A percentile compares a stretch with the other conserved stretches of the same genome.
These are phyloP conservation scores for Clarias pachynema DNA, from an alignment of 2,797 vertebrate genomes.

Conservation along the genomic window DNA sequence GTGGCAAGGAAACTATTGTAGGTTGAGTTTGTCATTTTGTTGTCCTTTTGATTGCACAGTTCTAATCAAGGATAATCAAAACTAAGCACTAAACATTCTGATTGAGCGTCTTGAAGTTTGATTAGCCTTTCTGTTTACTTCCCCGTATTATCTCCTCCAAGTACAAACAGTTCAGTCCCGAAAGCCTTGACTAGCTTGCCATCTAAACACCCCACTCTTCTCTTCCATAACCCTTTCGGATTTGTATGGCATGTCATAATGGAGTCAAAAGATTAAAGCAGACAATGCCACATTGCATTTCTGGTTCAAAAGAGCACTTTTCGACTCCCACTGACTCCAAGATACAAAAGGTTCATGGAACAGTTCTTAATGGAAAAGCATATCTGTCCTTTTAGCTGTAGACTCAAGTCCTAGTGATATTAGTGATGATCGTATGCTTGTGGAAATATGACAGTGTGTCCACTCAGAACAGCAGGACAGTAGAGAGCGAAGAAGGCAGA, in stretches of 20 bases:
- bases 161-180: slow-evolving; percentile 19
- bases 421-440: slow-evolving; percentile 53
- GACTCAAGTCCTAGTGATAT: slow-evolving; percentile 54
- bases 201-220: slow-evolving; percentile 27
- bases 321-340: slow-evolving; percentile 63
- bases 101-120: slow-evolving; percentile 29
- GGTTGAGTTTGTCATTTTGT: slow-evolving; percentile 25
- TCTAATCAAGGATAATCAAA: slow-evolving; percentile 45
- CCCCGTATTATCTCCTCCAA: slow-evolving; percentile 18
- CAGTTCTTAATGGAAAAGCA: slow-evolving; percentile 56
- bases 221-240: slow-evolving; percentile 21
- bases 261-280: slow-evolving; percentile 65
- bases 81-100: slow-evolving; percentile 32
- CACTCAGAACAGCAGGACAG: slow-evolving; percentile 52
- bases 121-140: slow-evolving; percentile 22
- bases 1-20: slow-evolving; percentile 24
- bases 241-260: slow-evolving; percentile 60
- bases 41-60: slow-evolving; percentile 42
- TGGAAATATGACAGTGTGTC: slow-evolving; percentile 53
- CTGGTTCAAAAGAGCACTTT: slow-evolving; percentile 55
- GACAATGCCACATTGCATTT: slow-evolving; percentile 75
- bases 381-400: slow-evolving; percentile 48
- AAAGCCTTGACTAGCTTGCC: slow-evolving; percentile 17
- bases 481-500: slow-evolving; percentile 28
- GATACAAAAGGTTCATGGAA: slow-evolving; percentile 58